These are phyloP conservation scores for Emydocephalus ijimae DNA, from an alignment of 2,113 vertebrate species.

Conservation along the genomic window DNA sequence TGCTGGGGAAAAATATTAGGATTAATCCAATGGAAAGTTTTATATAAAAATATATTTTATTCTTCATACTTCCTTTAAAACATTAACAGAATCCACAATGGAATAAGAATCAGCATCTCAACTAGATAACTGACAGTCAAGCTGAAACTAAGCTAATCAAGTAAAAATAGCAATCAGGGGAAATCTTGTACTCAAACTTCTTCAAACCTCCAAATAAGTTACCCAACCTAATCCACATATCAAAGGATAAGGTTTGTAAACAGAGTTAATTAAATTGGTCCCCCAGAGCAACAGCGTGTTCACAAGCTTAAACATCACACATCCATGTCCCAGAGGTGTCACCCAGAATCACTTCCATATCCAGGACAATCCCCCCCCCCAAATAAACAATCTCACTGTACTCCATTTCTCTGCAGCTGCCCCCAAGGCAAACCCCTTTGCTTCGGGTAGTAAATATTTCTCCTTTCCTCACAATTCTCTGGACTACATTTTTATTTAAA, in stretches of 20 bases:
- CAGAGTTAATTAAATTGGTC: background rate
- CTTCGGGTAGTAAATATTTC: background rate
- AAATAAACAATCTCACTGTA: background rate
- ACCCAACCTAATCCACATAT: background rate
- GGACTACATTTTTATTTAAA: background rate
- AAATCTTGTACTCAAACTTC: background rate
- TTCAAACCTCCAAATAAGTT: background rate
- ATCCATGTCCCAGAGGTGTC: background rate
- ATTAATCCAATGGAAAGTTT: background rate
- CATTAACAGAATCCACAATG: background rate
- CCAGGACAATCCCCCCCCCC: background rate
- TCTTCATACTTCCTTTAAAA: background rate
- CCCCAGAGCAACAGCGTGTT: background rate
- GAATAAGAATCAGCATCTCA: background rate
- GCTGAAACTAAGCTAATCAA: background rate
- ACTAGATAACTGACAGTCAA: background rate
- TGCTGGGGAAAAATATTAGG: background rate
- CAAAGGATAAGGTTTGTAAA: background rate
- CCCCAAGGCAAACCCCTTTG: background rate
- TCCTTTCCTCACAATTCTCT: background rate
- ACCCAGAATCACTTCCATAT: background rate
- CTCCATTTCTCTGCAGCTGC: background rate
- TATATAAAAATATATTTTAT: background rate
- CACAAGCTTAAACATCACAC: background rate
- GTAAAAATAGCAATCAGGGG: background rate